Base-by-base conservation (phyloP, 2,888 invertebrate species). In the Arrhopalites spinosus region DNA sequence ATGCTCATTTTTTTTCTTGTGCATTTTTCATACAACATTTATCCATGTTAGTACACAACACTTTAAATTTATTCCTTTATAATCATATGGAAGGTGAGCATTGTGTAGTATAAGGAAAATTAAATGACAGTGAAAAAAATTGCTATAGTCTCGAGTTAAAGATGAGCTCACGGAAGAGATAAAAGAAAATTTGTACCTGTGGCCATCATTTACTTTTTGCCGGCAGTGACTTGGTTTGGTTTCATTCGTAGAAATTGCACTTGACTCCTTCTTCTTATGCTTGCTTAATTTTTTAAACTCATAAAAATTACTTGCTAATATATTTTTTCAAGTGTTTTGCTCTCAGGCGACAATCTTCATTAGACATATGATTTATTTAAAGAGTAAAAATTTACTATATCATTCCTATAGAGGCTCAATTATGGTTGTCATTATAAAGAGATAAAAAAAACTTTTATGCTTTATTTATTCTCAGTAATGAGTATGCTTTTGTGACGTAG, bases 201-300 rank as follows among this genome's bases (percentile, higher is more conserved):
- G 68, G 68, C 68, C 29, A 47, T 50, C 25, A 50, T 27, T 50
- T 59, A 3, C 25, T 1, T 17, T 36, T 17, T 64, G 36, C 29
- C 68, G 50, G 50, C 68, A n/a, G 68, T 68, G 43, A 43, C 43
- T 64, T 64, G 68, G 45, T 50, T 68, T 68, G 50, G 68, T 68
- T 68, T 50, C 43, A 29, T 67, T 45, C 45, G 53, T 53, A n/a
- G n/a, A 2, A 53, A 20, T 63, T 17, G 27, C 63, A 25, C 25
- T 61, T 15, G 15, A 36, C 36, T 36, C 3, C 3, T 17, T n/a
- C 20, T 50, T 3, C 20, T 11, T 15, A 45, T 45, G 7, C 8
- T 45, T 45, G 45, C 15, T 11, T 45, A 45, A 45, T 45, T 15
- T 45, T 11, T 11, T 7, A 11, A 45, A 7, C 7, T 45, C 45